Evolutionary conservation across 2,888 invertebrate genomes (phyloP).

Genomic region (Acrobasis consociella): DNA sequence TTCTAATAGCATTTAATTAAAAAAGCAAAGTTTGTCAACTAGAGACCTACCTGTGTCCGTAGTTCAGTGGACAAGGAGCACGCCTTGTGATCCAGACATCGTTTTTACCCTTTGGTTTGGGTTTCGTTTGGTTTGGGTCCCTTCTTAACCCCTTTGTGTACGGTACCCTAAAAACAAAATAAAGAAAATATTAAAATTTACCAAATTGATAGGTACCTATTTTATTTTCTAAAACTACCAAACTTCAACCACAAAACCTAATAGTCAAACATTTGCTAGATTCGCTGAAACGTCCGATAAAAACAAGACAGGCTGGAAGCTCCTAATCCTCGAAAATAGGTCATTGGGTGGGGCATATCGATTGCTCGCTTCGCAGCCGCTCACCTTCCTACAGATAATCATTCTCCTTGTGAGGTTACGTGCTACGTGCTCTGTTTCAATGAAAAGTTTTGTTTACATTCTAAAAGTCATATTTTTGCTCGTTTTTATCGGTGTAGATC

Average conservation of each 20-base stretch:
- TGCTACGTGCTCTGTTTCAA: conserved; percentile 9
- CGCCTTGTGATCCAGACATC: too few relatives aligned
- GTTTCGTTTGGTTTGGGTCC: too few relatives aligned
- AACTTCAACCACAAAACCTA: not conserved
- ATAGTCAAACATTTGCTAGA: too few relatives aligned
- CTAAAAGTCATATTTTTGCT: not conserved
- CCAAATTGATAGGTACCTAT: too few relatives aligned
- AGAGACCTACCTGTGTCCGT: too few relatives aligned
- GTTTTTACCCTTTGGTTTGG: too few relatives aligned
- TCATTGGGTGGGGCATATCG: conserved; percentile 78
- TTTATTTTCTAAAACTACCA: not conserved
- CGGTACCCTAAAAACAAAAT: too few relatives aligned
- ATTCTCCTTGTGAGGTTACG: conserved; percentile 13
- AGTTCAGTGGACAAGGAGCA: too few relatives aligned
- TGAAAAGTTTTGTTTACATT: conserved; percentile 12
- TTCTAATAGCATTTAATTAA: too few relatives aligned
- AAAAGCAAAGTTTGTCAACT: too few relatives aligned
- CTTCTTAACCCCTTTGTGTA: too few relatives aligned
- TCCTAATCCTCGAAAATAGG: conserved; percentile 69
- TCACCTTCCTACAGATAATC: conserved; percentile 23
- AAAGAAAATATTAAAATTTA: too few relatives aligned
- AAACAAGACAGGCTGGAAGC: conserved; percentile 30
- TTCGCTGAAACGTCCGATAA: not conserved
- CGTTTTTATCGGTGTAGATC: not conserved
- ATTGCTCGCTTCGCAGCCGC: conserved; percentile 68